Percentiles rank a stretch among this genome's conserved stretches.
Conservation (phyloP, 2,888 invertebrate species). For the Drosophila pegasa region DNA sequence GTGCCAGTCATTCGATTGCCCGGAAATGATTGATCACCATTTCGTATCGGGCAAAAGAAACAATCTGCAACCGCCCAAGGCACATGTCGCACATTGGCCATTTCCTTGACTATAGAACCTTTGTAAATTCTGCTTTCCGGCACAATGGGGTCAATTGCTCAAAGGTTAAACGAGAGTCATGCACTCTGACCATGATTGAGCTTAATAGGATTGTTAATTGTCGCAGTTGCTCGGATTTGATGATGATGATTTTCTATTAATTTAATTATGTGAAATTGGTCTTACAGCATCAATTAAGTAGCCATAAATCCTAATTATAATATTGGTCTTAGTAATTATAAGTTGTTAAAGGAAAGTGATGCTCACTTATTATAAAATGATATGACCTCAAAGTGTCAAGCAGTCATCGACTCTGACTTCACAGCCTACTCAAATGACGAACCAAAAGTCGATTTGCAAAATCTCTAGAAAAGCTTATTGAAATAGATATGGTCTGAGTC, state of each 20-base stretch:
- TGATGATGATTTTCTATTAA: not conserved
- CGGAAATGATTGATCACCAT: slow-evolving; percentile 73
- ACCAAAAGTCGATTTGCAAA: not conserved
- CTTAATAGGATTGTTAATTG: not conserved
- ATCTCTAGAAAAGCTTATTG: not conserved
- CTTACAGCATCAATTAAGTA: not conserved
- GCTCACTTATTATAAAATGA: not conserved
- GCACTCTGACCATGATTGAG: not conserved
- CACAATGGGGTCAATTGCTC: slow-evolving; percentile 42
- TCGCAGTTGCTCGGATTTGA: not conserved
- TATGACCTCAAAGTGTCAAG: no score
- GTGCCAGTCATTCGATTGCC: slow-evolving; percentile 59
- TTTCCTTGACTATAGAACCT: slow-evolving; percentile 30
- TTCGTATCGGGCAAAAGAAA: slow-evolving; percentile 58
- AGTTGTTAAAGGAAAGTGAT: not conserved
- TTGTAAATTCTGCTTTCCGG: slow-evolving; percentile 8
- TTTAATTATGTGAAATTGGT: not conserved
- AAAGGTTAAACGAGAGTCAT: slow-evolving; percentile 50
- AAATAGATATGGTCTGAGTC: not conserved
- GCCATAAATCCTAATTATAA: not conserved
- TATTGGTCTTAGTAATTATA: not conserved
- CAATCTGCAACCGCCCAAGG: slow-evolving; percentile 42
- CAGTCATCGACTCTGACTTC: not conserved
- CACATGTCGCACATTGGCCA: slow-evolving; percentile 47
- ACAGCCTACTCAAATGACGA: not conserved